Evolutionary conservation across 2,113 vertebrate genomes (phyloP), one percentile per base, ranked within the genome.

Genomic region (Enhydra lutris): DNA sequence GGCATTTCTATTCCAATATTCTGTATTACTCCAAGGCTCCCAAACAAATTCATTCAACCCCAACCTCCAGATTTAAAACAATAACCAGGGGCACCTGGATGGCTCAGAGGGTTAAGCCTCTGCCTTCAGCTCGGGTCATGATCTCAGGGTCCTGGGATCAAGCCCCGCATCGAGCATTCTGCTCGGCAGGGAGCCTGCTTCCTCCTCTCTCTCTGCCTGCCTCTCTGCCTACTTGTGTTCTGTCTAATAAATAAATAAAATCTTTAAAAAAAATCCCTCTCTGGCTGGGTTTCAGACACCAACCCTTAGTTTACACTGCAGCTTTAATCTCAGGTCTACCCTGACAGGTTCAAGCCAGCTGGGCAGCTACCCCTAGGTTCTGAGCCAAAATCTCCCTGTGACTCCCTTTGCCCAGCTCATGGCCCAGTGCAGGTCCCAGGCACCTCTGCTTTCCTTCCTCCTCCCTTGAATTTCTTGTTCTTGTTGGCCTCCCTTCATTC

Each of bases 381-480:
- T n/a, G 55, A 24, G 1, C 24, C 42, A 89, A n/a, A 83, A 52
- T 52, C 20, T 47, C n/a, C 63, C 65, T 29, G 0, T 0, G 9
- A 14, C 31, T 61, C 17, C 3, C 5, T 52, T 5, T 47, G 13
- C 23, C 31, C 47, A 59, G 39, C 11, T 52, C 15, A 0, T 47
- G 39, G 39, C 42, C 65, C 10, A 18, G 15, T 4, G 0, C 0
- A 0, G 7, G 4, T 57, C 36, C n/a, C 36, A n/a, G 0, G 4
- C 36, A 14, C 14, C 29, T 8, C 31, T 55, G 2, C 6, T 63
- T 31, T 84, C 57, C 55, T 61, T 89, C 9, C 12, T n/a, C 24
- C 10, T 55, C 31, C 34, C 69, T 89, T 63, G n/a, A 31, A 3
- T 24, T 61, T 59, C 17, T 20, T 26, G 4, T 36, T 67, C 47